Base-by-base conservation (phyloP, 2,888 invertebrate genomes). In the Pyrrhosoma nymphula region DNA sequence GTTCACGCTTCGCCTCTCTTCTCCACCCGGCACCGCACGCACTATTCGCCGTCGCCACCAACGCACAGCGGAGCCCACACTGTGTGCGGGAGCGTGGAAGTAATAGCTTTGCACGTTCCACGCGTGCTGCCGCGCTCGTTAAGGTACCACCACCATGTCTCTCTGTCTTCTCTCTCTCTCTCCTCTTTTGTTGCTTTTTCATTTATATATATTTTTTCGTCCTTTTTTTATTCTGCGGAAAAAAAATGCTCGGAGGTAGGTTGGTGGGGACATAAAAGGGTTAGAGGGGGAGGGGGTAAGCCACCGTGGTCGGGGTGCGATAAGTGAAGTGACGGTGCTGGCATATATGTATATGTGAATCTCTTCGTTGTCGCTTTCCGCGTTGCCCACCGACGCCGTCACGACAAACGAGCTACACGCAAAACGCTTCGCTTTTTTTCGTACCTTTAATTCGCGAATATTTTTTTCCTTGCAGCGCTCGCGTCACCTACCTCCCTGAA, bases 121-220 rank as follows among this genome's bases (percentile, higher is more conserved):
- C 82, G 82, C 82, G 30, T 82, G 82, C 69, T 69, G n/a, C 69
- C n/a, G 69, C 69, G n/a, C 82, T 82, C 82, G 82, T 82, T 82
- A 82, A 82, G 35, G 82, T 82, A 4, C 35, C 30, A 14, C 16
- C 35, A 18, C 82, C 82, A 3, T 69, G 26, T 26, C 26, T 23
- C n/a, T 23, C n/a, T 23, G 16, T 14, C n/a, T 26, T 69, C 18
- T 69, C 69, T 23, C 69, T 69, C 23, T 47, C 47, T 47, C 47
- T 47, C 47, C 47, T n/a, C 47, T 47, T 47, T 69, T 14, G 16
- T 60, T 12, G 20, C 60, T 18, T 60, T 60, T 60, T 60, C 60
- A 20, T 60, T 20, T 20, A 60, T 20, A 60, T 18, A 60, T 60
- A 20, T 69, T 69, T 69, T 69, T 69, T 69, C 69, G 69, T 26